Conservation (phyloP, 2,888 invertebrate species). For the Drosophila bunnanda region DNA sequence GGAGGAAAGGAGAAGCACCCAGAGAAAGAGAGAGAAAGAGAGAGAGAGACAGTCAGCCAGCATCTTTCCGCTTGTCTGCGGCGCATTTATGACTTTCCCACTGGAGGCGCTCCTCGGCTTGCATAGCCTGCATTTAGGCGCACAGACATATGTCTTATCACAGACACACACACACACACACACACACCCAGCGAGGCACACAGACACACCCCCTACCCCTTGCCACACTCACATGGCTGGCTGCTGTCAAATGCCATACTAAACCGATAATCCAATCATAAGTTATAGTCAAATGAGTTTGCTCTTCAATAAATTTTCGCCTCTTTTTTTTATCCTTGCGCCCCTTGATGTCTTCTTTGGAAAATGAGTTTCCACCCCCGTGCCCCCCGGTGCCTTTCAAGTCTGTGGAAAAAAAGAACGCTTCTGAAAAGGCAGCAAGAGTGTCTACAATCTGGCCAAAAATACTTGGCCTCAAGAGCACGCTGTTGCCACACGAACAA, state of each 20-base stretch:
- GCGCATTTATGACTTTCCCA: constrained; percentile 75
- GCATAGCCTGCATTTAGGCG: constrained; percentile 72
- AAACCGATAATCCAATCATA: constrained; percentile 81
- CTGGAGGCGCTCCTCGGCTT: constrained; percentile 32
- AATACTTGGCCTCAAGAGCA: constrained; percentile 35
- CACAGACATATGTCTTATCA: constrained; percentile 77
- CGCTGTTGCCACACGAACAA: constrained; percentile 22
- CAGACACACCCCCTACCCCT: constrained; percentile 6
- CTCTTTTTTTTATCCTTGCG: constrained; percentile 19
- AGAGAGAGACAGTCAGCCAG: constrained; percentile 62
- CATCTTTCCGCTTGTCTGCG: constrained; percentile 79
- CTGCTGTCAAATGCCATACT: constrained; percentile 79
- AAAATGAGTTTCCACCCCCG: constrained; percentile 24
- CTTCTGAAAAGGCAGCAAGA: not conserved
- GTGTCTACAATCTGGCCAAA: constrained; percentile 25
- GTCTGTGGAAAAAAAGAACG: not conserved
- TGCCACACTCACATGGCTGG: constrained; percentile 26
- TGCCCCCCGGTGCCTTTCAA: not conserved
- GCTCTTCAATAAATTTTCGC: constrained; percentile 76
- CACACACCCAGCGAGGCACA: constrained; percentile 2
- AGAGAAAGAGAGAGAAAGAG: not conserved
- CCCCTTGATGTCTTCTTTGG: constrained; percentile 39
- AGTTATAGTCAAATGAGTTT: constrained; percentile 81
- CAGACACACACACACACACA: constrained; percentile 42
- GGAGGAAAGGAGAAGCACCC: not conserved